phyloP scores from a whole-genome alignment of 2,113 vertebrate species.

The Lamprologus lemairii region DNA sequence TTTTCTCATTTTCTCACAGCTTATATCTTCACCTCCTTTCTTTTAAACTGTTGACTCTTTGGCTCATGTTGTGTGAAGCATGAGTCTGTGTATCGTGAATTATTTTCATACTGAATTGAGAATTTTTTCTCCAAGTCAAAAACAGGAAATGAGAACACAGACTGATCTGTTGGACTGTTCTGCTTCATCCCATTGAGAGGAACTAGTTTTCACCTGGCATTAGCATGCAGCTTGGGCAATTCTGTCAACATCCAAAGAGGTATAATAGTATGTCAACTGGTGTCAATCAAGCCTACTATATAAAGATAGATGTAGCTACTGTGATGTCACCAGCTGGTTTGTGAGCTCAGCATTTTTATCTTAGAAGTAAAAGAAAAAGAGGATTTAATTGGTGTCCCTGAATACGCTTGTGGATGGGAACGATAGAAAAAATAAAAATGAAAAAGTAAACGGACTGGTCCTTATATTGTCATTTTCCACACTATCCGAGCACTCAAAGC shows the following conservation, averaged over 20 bases:
- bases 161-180: neutral
- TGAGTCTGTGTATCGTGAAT: neutral
- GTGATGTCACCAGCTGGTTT: neutral
- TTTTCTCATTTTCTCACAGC: neutral
- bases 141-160: accelerated
- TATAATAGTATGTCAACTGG: neutral
- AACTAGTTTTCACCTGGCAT: neutral
- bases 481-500: neutral
- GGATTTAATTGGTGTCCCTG: neutral
- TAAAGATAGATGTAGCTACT: neutral
- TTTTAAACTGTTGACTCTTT: neutral
- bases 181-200: neutral
- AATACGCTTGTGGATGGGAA: accelerated
- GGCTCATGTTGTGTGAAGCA: neutral
- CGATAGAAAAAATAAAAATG: neutral
- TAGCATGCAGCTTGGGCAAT: neutral
- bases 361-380: neutral
- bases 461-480: neutral
- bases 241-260: neutral
- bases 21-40: neutral
- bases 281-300: neutral
- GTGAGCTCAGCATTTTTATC: neutral
- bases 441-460: neutral
- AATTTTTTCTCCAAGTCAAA: neutral
- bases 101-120: neutral